Base-by-base conservation (phyloP, 1,140 invertebrate genomes). In the Caligus rogercresseyi region DNA sequence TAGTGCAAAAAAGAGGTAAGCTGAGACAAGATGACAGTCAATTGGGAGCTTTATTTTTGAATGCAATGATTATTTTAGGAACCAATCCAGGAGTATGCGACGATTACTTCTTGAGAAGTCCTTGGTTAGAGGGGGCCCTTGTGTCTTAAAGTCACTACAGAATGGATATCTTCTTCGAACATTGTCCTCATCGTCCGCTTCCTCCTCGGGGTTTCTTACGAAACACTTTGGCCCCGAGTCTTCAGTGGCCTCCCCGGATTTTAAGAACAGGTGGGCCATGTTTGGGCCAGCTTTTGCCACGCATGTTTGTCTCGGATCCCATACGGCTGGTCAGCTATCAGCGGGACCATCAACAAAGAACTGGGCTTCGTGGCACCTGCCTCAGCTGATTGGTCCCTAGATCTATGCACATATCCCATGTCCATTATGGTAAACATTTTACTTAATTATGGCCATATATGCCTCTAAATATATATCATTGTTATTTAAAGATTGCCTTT, bases 311-410 rank as follows among this genome's bases (percentile, higher is more conserved):
- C 31, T 63, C 19, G 61, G 61, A 4, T 51, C 61, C 61, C 61
- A 15, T 63, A 63, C 24, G 61, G 61, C 24, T 63, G 61, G 61
- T 63, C 61, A n/a, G 61, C 61, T 19, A 63, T 63, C 19, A 57
- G 43, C 3, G 52, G 43, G n/a, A 19, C 53, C n/a, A 16, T 63
- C 15, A 26, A 51, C 24, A 63, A 53, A 26, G 61, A 63, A 19
- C 16, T 20, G 19, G 61, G 61, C 2, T 56, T 54, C 15, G 61
- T 63, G 15, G 52, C 21, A 19, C 21, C 52, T 20, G 43, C 61
- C 24, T 18, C 61, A n/a, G 19, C 52, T 3, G 61, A 63, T 55
- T 63, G 61, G 61, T 15, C 52, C 16, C 25, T 63, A 13, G 61
- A 63, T 21, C 20, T 23, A 3, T 25, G 51, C 16, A 63, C 61